Base-by-base conservation (phyloP, 2,797 vertebrate genomes). In the Jordanella pulchra region DNA sequence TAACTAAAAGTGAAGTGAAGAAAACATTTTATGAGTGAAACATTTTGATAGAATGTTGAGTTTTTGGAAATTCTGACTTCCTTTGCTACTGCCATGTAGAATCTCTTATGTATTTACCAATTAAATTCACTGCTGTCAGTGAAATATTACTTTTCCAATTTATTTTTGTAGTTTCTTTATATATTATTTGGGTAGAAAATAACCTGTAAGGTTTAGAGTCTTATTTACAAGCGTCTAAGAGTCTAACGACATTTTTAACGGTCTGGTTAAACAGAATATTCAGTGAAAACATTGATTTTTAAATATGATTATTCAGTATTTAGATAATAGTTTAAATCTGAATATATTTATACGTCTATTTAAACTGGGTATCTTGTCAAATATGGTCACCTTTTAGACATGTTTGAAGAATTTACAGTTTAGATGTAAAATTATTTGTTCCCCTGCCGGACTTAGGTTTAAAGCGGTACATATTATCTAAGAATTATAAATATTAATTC, bases 21-120 rank as follows among this genome's bases (percentile, higher is more conserved):
- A n/a, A 73, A 61, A 25, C n/a, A 66, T 54, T 77, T 67, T 42
- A 50, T 23, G 18, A 23, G 51, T 15, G 15, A 64, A 51, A 66
- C 58, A 11, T 39, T 21, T 61, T 39, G 32, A 32, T 61, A 14
- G 39, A 39, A 4, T n/a, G n/a, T 12, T 58, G 7, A 61, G 32
- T 61, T 21, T 14, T 10, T 23, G 13, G 23, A 39, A 61, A 61
- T 60, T 12, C 1, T 35, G 23, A 51, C 58, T 39, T 61, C 13
- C 17, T 17, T 48, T 48, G 2, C n/a, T 39, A 51, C 17, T 18
- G 1, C 12, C 45, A 47, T 15, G 14, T 47, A 13, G 45, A 47
- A 35, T 35, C 18, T 60, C 35, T 61, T 61, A 61, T 35, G 4
- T 32, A 32, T 61, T 39, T n/a, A 39, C 11, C 7, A n/a, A 11